Base-by-base conservation (phyloP, 1,140 invertebrate genomes). In the Lucilia sericata region DNA sequence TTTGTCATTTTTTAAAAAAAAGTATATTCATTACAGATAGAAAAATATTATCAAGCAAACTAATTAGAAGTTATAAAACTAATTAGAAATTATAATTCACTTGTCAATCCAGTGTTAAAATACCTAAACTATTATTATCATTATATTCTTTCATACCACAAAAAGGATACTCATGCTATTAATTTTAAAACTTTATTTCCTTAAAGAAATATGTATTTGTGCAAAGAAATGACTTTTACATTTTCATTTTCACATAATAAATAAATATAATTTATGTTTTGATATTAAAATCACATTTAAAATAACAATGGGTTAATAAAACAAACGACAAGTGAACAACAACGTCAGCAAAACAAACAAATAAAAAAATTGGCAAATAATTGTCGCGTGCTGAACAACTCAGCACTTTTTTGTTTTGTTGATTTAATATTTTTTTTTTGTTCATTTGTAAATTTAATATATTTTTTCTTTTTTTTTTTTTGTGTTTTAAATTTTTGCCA, bases 371-470 rank as follows among this genome's bases (percentile, higher is more conserved):
- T 60, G 55, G 55, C 55, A 60, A 60, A 60, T 60, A 60, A 60
- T 60, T 60, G 55, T 60, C 55, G 55, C 55, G 55, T 60, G 55
- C 55, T 60, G 14, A 60, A 60, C 55, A 55, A 60, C 55, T 60
- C 55, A 60, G 55, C 55, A 60, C 55, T 60, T 60, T 60, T 17
- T 60, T 60, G 7, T n/a, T 60, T 17, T n/a, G n/a, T n/a, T 60
- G 14, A 17, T 60, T 60, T 60, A 60, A 60, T n/a, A 60, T 60
- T 60, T 10, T 51, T 51, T 30, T 30, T 30, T 30, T 30, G 5
- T 55, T 17, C 12, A 55, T 55, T 55, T 55, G 51, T 55, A 55
- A 55, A 55, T 55, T 55, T 55, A 55, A 55, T 55, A 14, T 60
- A 60, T n/a, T 60, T 60, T 60, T 60, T 60, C 10, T 60, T 4